phyloP scores from a whole-genome alignment of 2,888 invertebrate species.

The Drosophila recens region DNA sequence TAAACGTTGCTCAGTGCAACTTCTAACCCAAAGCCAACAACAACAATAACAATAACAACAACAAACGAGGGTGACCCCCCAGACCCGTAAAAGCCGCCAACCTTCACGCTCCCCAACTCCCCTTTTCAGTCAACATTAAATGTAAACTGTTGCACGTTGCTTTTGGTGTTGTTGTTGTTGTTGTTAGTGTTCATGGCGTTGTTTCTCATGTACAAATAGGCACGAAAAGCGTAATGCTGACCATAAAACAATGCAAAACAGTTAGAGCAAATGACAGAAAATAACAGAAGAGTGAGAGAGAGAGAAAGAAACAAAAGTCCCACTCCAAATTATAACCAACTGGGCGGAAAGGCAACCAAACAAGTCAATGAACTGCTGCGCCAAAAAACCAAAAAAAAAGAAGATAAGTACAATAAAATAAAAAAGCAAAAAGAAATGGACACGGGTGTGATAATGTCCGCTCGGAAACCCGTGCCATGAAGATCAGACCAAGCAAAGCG shows the following conservation, averaged over 20 bases:
- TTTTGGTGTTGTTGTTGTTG: constrained; percentile 38
- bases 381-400: constrained; percentile 45
- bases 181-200: constrained; percentile 47
- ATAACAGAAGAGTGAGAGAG: too few relatives aligned
- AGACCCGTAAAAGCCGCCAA: constrained; percentile 31
- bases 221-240: constrained; percentile 63
- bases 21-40: constrained; percentile 42
- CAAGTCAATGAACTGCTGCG: constrained; percentile 74
- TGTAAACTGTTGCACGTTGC: constrained; percentile 75
- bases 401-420: constrained; percentile 12
- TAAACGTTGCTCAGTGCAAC: constrained; percentile 45
- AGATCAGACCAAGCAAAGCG: constrained; percentile 52
- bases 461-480: constrained; percentile 4
- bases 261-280: constrained; percentile 72
- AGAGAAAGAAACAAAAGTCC: constrained; percentile 12
- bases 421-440: constrained; percentile 10
- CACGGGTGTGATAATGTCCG: constrained; percentile 23
- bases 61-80: constrained; percentile 44
- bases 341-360: constrained; percentile 39
- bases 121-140: constrained; percentile 59
- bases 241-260: constrained; percentile 82
- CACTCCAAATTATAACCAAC: constrained; percentile 65
- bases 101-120: constrained; percentile 51
- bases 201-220: constrained; percentile 72
- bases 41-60: too few relatives aligned